Evolutionary conservation across 35 echinoderm and acorn worm species (phyloP).

Genomic region (Amphiura filiformis): DNA sequence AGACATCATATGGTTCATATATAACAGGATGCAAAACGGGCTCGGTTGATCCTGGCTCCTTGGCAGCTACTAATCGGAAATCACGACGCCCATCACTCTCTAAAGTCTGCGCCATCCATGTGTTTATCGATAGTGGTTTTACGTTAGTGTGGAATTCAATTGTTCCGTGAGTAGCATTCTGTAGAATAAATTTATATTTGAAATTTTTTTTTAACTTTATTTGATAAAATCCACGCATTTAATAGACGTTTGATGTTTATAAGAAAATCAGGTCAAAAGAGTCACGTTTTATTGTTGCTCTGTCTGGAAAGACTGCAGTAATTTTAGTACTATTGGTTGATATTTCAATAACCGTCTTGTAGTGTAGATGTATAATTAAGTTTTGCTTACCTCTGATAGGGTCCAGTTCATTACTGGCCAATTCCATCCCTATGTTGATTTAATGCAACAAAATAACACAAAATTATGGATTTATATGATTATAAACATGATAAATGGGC

Average conservation of each 20-base stretch:
- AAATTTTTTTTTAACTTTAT: no score
- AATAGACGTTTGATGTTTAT: no score
- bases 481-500: no score
- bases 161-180: background rate
- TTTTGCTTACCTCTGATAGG: background rate
- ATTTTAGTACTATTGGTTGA: no score
- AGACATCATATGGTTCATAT: constrained; percentile 9
- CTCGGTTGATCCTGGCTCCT: constrained; percentile 2
- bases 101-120: background rate
- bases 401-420: background rate
- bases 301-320: no score
- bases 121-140: background rate
- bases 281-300: no score
- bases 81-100: constrained; percentile 2
- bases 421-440: background rate
- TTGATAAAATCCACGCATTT: no score
- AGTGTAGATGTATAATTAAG: no score
- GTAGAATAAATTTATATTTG: background rate
- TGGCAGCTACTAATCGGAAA: constrained; percentile 23
- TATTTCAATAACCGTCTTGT: no score
- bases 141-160: background rate
- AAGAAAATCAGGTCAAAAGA: no score
- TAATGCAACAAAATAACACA: no score
- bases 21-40: background rate
- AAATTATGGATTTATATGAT: no score